phyloP scores from a whole-genome alignment of 2,888 invertebrate genomes.

The Coelopa pilipes region DNA sequence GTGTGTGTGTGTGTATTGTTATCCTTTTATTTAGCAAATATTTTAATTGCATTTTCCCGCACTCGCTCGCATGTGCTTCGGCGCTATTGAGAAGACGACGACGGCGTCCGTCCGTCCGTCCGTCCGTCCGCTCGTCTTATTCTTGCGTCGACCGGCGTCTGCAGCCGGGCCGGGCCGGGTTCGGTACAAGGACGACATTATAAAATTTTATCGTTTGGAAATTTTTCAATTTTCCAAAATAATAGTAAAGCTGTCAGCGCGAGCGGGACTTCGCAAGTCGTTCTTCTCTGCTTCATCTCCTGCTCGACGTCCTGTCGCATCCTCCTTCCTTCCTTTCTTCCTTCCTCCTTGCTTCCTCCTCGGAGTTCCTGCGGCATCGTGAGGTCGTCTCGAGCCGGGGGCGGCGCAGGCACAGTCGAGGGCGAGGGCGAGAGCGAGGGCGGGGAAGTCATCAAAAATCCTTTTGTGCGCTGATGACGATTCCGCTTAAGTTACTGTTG shows the following conservation, averaged over 20 bases:
- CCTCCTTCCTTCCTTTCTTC: background rate
- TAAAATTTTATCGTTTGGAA: constrained; percentile 66
- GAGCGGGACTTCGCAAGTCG: no score
- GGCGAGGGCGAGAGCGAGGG: background rate
- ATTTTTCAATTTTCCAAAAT: constrained; percentile 62
- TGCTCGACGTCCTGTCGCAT: no score
- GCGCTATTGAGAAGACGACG: constrained; percentile 15
- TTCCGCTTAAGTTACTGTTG: constrained; percentile 4
- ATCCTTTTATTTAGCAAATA: constrained; percentile 47
- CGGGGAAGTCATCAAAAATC: constrained; percentile 10
- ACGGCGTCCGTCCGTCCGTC: background rate
- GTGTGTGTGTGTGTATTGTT: constrained; percentile 30
- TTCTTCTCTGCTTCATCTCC: background rate
- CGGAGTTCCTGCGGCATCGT: background rate
- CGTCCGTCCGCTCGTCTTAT: background rate
- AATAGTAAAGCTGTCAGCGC: constrained; percentile 35
- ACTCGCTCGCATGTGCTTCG: constrained; percentile 20
- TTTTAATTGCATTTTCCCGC: constrained; percentile 52
- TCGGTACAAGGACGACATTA: constrained; percentile 42
- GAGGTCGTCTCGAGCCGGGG: background rate
- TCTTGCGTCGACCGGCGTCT: no score
- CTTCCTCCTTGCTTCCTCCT: background rate
- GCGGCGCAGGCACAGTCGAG: background rate
- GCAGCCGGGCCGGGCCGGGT: background rate
- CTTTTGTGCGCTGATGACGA: constrained; percentile 14